Percentiles rank a stretch among this genome's conserved stretches.
phyloP scores from a whole-genome alignment of 2,113 vertebrate genomes.

The Grammomys surdaster region DNA sequence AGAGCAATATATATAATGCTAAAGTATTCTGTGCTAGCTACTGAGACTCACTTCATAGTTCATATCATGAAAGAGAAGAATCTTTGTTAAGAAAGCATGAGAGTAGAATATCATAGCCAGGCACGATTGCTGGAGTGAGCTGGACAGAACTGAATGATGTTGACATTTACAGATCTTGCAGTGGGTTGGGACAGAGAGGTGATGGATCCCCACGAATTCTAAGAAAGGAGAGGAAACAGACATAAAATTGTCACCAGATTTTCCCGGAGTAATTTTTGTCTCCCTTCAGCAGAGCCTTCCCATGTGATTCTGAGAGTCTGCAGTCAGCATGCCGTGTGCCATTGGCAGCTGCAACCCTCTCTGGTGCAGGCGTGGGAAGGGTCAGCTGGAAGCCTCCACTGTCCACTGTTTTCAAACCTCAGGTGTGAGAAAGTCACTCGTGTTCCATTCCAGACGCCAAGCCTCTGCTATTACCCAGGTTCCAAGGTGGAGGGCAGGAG shows the following conservation, averaged over 20 bases:
- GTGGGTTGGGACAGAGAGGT: background rate
- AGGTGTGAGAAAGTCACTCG: background rate
- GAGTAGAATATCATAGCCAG: background rate
- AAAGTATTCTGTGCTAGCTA: background rate
- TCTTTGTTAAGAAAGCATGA: conserved; percentile 61
- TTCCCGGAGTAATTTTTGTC: conserved; percentile 58
- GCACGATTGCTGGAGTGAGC: background rate
- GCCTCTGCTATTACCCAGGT: background rate
- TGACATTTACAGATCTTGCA: background rate
- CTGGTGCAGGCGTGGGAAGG: accelerated
- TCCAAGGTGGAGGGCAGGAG: background rate
- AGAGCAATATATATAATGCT: background rate
- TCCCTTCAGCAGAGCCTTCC: conserved; percentile 4
- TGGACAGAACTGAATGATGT: conserved; percentile 27
- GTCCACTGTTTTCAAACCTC: background rate
- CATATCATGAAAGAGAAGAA: conserved; percentile 49
- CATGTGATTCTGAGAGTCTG: background rate
- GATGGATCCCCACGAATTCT: background rate
- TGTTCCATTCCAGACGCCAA: background rate
- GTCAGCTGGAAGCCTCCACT: background rate
- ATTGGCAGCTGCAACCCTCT: background rate
- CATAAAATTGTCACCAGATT: background rate
- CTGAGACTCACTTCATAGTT: conserved; percentile 65
- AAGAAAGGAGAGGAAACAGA: background rate
- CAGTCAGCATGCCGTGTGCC: background rate